phyloP scores from a whole-genome alignment of 2,888 invertebrate species.

The Aproaerema taeniolella region DNA sequence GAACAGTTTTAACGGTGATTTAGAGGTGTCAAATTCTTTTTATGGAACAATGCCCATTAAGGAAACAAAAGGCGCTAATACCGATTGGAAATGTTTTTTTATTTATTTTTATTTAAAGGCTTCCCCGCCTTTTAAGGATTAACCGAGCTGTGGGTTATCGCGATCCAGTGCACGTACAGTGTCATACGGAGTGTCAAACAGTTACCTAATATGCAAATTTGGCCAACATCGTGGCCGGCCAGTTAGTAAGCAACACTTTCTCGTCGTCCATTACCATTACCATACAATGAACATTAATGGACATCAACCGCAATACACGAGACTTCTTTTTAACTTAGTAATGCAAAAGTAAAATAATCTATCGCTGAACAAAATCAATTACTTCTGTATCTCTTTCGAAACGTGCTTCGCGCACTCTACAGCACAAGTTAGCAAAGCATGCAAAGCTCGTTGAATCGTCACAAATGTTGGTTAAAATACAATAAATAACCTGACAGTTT shows the following conservation, averaged over 20 bases:
- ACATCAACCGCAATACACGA: slow-evolving; percentile 29
- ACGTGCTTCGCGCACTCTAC: too few relatives aligned
- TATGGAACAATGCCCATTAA: slow-evolving; percentile 6
- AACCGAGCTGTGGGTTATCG: too few relatives aligned
- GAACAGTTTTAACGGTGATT: slow-evolving; percentile 24
- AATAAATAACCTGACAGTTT: too few relatives aligned
- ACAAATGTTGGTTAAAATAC: too few relatives aligned
- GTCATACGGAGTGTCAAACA: slow-evolving; percentile 24
- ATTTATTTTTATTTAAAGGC: too few relatives aligned
- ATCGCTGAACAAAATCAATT: slow-evolving; percentile 2
- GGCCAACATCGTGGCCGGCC: slow-evolving; percentile 51
- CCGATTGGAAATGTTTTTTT: too few relatives aligned
- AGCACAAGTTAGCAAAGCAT: too few relatives aligned
- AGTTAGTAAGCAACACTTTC: slow-evolving; percentile 59
- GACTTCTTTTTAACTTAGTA: slow-evolving; percentile 12
- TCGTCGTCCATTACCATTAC: slow-evolving; percentile 45
- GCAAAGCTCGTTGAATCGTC: too few relatives aligned
- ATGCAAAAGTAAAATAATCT: neutral
- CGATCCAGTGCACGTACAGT: too few relatives aligned
- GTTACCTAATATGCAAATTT: slow-evolving; percentile 62
- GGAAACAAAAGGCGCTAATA: slow-evolving; percentile 4
- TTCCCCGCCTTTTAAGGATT: too few relatives aligned
- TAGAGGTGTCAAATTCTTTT: slow-evolving; percentile 12
- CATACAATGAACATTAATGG: slow-evolving; percentile 58
- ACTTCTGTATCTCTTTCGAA: neutral